A percentile compares a stretch with the other conserved stretches of the same genome.
These are phyloP conservation scores for Drosophila truncata DNA, from an alignment of 1,140 invertebrate species.

Conservation along the genomic window DNA sequence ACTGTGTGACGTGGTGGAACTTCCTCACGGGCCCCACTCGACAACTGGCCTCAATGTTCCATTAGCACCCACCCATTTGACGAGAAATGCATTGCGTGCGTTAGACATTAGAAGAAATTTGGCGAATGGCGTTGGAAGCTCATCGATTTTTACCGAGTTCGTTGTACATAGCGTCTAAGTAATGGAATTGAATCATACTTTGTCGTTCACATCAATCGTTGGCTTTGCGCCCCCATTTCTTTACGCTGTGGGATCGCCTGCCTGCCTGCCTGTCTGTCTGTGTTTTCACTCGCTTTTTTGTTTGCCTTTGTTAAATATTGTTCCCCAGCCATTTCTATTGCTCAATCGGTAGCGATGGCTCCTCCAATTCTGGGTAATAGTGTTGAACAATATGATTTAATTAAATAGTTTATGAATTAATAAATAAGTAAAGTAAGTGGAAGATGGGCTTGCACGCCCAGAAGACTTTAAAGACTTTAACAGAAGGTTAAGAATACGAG, in stretches of 20 bases:
- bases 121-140: constrained; percentile 20
- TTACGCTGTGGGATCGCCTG: constrained; percentile 15
- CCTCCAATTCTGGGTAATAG: background rate
- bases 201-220: constrained; percentile 29
- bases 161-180: constrained; percentile 28
- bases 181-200: constrained; percentile 54
- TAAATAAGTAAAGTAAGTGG: background rate
- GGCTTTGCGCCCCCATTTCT: constrained; percentile 24
- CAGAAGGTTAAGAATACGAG: background rate
- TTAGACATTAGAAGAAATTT: constrained; percentile 47
- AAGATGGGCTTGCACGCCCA: background rate
- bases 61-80: constrained; percentile 33
- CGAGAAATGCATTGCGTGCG: constrained; percentile 48
- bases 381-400: background rate
- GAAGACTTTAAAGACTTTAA: background rate
- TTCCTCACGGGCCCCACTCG: constrained; percentile 13
- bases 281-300: constrained; percentile 31
- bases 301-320: constrained; percentile 48
- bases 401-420: background rate
- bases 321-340: constrained; percentile 30
- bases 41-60: constrained; percentile 22
- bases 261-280: constrained; percentile 17
- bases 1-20: constrained; percentile 37
- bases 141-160: constrained; percentile 44
- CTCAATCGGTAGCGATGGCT: background rate